Percentiles rank a stretch among this genome's conserved stretches.
These are phyloP conservation scores for Xenopus tropicalis DNA, from an alignment of 2,113 vertebrate species.

Conservation along the genomic window DNA sequence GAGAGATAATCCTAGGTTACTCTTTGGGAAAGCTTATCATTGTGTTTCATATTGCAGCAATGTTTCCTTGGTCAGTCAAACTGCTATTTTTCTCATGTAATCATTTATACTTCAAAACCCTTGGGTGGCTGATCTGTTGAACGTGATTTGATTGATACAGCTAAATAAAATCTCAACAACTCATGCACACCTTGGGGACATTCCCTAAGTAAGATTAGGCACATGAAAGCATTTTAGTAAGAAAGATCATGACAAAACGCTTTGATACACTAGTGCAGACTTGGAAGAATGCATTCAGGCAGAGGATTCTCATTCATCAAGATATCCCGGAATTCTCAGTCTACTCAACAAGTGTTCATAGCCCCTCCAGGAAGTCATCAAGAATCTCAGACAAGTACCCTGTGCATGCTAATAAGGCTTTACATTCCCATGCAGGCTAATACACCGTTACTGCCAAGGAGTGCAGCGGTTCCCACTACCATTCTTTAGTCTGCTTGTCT, in stretches of 20 bases:
- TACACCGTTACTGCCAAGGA: neutral
- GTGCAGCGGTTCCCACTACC: neutral
- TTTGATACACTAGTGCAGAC: neutral
- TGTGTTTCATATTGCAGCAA: neutral
- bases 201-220: conserved; percentile 8
- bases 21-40: neutral
- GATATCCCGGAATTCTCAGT: neutral
- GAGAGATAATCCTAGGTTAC: neutral
- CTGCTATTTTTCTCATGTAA: neutral
- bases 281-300: neutral
- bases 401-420: conserved; percentile 4
- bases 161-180: neutral
- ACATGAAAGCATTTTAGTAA: neutral
- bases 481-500: neutral
- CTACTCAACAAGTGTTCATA: conserved; percentile 11
- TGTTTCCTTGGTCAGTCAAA: neutral
- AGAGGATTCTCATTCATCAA: neutral
- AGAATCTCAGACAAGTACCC: neutral
- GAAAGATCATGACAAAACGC: neutral
- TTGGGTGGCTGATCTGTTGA: neutral
- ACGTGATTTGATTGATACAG: neutral
- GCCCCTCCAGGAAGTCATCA: neutral
- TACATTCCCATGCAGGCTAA: neutral
- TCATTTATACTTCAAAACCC: neutral
- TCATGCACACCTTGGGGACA: neutral